Conservation (phyloP, 2,888 invertebrate genomes). For the Stenurella melanura region DNA sequence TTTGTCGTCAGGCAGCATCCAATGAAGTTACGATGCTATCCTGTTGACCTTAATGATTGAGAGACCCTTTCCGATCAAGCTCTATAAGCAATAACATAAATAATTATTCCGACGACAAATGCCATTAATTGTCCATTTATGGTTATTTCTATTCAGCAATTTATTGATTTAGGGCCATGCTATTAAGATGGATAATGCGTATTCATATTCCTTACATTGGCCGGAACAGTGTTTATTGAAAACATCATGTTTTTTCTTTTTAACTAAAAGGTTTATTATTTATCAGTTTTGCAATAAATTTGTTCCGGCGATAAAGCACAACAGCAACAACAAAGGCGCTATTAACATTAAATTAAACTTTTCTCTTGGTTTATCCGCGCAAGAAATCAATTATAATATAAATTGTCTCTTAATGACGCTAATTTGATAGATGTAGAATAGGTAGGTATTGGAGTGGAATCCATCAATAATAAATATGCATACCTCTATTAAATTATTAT, state of each 20-base stretch:
- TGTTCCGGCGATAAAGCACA: constrained; percentile 6
- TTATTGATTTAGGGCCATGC: constrained; percentile 20
- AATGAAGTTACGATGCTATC: constrained; percentile 17
- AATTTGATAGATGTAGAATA: constrained; percentile 30
- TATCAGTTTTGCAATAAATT: constrained; percentile 29
- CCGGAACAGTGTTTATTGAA: neutral
- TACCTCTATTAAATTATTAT: constrained; percentile 36
- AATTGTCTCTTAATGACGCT: constrained; percentile 33
- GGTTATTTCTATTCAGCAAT: constrained; percentile 6
- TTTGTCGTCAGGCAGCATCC: constrained; percentile 11
- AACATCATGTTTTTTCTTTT: neutral
- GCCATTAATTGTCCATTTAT: constrained; percentile 31
- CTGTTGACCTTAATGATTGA: constrained; percentile 36
- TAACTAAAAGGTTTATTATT: constrained; percentile 28
- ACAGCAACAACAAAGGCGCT: constrained; percentile 21
- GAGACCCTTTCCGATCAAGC: constrained; percentile 29
- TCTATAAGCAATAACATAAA: constrained; percentile 35
- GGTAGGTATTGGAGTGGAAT: constrained; percentile 11
- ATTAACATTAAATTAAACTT: constrained; percentile 28
- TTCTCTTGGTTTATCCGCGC: constrained; percentile 4
- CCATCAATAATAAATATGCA: constrained; percentile 32
- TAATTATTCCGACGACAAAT: constrained; percentile 32
- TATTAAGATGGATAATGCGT: neutral
- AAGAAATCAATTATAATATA: constrained; percentile 34
- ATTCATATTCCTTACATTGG: neutral